Evolutionary conservation across 1,140 invertebrate genomes (phyloP).

Genomic region (Anadara kagoshimensis): DNA sequence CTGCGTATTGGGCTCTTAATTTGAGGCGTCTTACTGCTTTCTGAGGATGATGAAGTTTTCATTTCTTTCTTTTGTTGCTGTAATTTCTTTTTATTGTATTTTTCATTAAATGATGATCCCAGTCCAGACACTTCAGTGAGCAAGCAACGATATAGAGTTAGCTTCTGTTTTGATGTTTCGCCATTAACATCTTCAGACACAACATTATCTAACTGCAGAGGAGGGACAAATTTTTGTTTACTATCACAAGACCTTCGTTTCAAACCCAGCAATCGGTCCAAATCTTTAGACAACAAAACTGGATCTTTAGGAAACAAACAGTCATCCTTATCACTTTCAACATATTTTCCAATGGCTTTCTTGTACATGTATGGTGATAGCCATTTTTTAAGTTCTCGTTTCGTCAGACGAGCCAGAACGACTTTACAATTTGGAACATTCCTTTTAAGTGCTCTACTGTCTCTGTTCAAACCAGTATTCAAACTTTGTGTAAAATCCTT

Average conservation of each 20-base stretch:
- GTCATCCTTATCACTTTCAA: constrained; percentile 10
- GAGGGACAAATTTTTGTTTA: neutral
- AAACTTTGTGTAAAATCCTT: constrained; percentile 45
- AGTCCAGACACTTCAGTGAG: constrained; percentile 49
- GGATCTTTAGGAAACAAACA: constrained; percentile 58
- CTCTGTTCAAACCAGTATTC: constrained; percentile 50
- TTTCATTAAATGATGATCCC: constrained; percentile 12
- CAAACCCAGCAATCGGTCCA: constrained; percentile 60
- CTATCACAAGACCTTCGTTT: constrained; percentile 42
- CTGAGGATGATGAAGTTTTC: neutral
- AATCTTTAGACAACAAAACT: constrained; percentile 51
- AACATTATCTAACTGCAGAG: constrained; percentile 45
- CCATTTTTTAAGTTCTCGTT: constrained; percentile 55
- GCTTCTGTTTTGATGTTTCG: constrained; percentile 56
- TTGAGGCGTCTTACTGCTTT: constrained; percentile 8
- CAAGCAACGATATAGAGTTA: constrained; percentile 58
- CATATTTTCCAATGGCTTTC: constrained; percentile 18
- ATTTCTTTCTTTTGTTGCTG: constrained; percentile 6
- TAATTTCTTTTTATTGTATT: constrained; percentile 27
- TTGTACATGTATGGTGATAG: constrained; percentile 37
- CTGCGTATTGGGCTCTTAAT: neutral
- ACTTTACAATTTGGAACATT: constrained; percentile 53
- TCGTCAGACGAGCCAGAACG: constrained; percentile 43
- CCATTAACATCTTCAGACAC: constrained; percentile 61
- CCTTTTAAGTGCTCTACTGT: constrained; percentile 44